phyloP scores from a whole-genome alignment of 2,888 invertebrate species.

The Lasioglossum villosulum region DNA sequence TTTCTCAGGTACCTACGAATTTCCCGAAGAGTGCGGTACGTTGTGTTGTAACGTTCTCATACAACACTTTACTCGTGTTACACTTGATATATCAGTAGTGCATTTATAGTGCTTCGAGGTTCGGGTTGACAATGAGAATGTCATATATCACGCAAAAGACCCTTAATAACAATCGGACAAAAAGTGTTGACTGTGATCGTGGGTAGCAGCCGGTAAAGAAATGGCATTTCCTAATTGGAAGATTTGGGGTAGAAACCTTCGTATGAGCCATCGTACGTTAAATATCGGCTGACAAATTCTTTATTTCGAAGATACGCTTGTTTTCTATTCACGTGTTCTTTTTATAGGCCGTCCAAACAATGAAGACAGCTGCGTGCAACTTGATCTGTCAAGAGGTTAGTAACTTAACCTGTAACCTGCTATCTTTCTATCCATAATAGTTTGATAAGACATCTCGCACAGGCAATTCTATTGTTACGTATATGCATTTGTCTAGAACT shows the following conservation, averaged over 20 bases:
- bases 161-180: constrained; percentile 71
- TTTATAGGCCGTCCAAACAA: constrained; percentile 83
- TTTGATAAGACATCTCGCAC: constrained; percentile 29
- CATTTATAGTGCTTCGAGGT: constrained; percentile 70
- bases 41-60: constrained; percentile 64
- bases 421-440: constrained; percentile 28
- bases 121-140: constrained; percentile 72
- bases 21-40: constrained; percentile 52
- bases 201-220: constrained; percentile 77
- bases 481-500: constrained; percentile 22
- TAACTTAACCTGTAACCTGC: constrained; percentile 78
- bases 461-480: constrained; percentile 7
- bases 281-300: constrained; percentile 39
- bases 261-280: constrained; percentile 84
- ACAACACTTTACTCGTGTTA: constrained; percentile 72
- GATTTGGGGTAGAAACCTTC: constrained; percentile 85
- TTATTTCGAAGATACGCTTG: constrained; percentile 40
- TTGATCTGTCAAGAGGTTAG: constrained; percentile 86
- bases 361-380: constrained; percentile 88
- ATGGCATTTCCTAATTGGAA: constrained; percentile 86
- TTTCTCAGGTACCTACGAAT: constrained; percentile 55
- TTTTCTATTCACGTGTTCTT: constrained; percentile 53
- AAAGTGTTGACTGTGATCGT: constrained; percentile 75
- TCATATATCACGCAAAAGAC: constrained; percentile 69
- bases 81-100: constrained; percentile 73